A percentile compares a stretch with the other conserved stretches of the same genome.
Conservation (phyloP, 2,888 invertebrate genomes). For the Abscondita cerata region DNA sequence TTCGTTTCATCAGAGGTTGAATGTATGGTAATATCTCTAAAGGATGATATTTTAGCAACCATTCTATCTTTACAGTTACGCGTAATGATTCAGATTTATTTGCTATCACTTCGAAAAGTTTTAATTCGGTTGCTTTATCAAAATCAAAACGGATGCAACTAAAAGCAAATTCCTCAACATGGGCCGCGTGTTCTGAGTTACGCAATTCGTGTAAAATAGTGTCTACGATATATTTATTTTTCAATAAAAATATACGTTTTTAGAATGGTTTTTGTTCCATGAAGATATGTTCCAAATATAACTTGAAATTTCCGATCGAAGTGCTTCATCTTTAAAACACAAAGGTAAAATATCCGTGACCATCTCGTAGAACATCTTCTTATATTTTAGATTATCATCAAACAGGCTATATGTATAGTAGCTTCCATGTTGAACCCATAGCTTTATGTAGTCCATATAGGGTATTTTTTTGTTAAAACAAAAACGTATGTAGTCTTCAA, state of each 20-base stretch:
- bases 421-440: slow-evolving; percentile 4
- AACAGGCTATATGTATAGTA: no score
- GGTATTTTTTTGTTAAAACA: slow-evolving; percentile 12
- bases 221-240: background rate
- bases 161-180: background rate
- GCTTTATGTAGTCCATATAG: slow-evolving; percentile 5
- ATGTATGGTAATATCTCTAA: background rate
- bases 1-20: background rate
- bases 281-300: background rate
- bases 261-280: slow-evolving; percentile 16
- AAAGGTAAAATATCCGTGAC: slow-evolving; percentile 10
- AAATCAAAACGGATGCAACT: slow-evolving; percentile 2
- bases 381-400: no score
- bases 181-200: background rate
- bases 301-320: background rate
- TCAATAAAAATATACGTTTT: slow-evolving; percentile 6
- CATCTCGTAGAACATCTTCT: slow-evolving; percentile 10
- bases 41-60: background rate
- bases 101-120: slow-evolving; percentile 1
- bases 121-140: slow-evolving; percentile 2
- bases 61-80: background rate
- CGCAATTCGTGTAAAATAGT: background rate
- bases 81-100: no score
- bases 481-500: slow-evolving; percentile 8
- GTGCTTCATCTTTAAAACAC: slow-evolving; percentile 1